A percentile compares a stretch with the other conserved stretches of the same genome.
These are phyloP conservation scores for Plectrocnemia conspersa DNA, from an alignment of 1,140 invertebrate species.

Conservation along the genomic window DNA sequence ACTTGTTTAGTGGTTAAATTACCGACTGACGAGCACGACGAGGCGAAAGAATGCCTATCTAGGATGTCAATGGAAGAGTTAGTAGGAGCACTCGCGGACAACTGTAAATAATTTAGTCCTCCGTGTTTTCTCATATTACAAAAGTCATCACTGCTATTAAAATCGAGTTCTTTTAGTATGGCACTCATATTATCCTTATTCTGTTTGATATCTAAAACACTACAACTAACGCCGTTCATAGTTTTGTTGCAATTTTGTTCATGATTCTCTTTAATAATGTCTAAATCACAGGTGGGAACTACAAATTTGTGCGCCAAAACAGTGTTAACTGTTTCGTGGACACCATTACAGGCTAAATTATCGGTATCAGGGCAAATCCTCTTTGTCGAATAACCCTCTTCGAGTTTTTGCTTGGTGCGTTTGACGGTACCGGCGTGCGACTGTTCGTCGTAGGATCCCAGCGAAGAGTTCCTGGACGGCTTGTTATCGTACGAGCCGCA, in stretches of 20 bases:
- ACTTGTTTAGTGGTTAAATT: slow-evolving; percentile 19
- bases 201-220: slow-evolving; percentile 17
- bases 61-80: slow-evolving; percentile 49
- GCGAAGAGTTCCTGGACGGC: slow-evolving; percentile 68
- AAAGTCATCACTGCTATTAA: slow-evolving; percentile 27
- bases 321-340: slow-evolving; percentile 37
- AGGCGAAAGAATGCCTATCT: slow-evolving; percentile 17
- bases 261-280: slow-evolving; percentile 44
- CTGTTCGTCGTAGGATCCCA: slow-evolving; percentile 68
- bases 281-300: slow-evolving; percentile 41
- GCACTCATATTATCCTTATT: slow-evolving; percentile 45
- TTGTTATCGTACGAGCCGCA: slow-evolving; percentile 72
- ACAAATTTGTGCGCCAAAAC: slow-evolving; percentile 34
- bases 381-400: slow-evolving; percentile 55
- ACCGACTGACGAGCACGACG: slow-evolving; percentile 20
- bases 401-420: slow-evolving; percentile 68
- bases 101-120: slow-evolving; percentile 43
- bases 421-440: slow-evolving; percentile 64
- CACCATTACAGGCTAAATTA: slow-evolving; percentile 38
- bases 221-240: slow-evolving; percentile 27
- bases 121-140: slow-evolving; percentile 33
- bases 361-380: slow-evolving; percentile 51
- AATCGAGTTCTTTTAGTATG: slow-evolving; percentile 47
- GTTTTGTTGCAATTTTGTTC: slow-evolving; percentile 36
- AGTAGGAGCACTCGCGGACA: slow-evolving; percentile 61